Percentiles rank a stretch among this genome's conserved stretches.
Evolutionary conservation across 92 coral and sea anemone genomes (phyloP).

Genomic region (Phenganax marumi): DNA sequence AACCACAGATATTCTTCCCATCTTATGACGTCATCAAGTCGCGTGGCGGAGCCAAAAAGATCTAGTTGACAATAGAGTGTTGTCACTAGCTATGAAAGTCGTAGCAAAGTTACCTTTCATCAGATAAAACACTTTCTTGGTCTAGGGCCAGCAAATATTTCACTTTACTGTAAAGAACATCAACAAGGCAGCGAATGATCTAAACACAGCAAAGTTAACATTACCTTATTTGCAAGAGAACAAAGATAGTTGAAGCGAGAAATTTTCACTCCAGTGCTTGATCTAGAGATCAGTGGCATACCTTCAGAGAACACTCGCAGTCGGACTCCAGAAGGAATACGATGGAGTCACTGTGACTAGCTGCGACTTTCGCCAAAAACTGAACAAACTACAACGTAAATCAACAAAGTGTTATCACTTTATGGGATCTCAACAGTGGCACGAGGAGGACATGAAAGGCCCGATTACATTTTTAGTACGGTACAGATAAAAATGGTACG

Average conservation of each 20-base stretch:
- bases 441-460: no score
- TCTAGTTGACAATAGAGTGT: neutral
- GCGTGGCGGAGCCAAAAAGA: neutral
- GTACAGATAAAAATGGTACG: no score
- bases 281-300: slow-evolving; percentile 9
- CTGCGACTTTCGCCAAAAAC: slow-evolving; percentile 54
- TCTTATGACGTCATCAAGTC: neutral
- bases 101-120: slow-evolving; percentile 16
- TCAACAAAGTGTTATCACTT: neutral
- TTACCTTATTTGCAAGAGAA: neutral
- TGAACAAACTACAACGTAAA: slow-evolving; percentile 52
- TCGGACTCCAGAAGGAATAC: slow-evolving; percentile 71
- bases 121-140: slow-evolving; percentile 35
- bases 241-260: neutral
- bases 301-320: slow-evolving; percentile 86
- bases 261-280: neutral
- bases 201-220: slow-evolving; percentile 30
- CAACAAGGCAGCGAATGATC: slow-evolving; percentile 76
- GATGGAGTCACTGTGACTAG: slow-evolving; percentile 56
- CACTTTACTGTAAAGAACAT: slow-evolving; percentile 69
- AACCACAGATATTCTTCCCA: neutral
- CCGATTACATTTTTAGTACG: no score
- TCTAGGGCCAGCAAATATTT: slow-evolving; percentile 50
- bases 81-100: neutral
- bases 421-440: neutral